phyloP scores from a whole-genome alignment of 2,113 vertebrate species.

The Oxygymnocypris stewartii region DNA sequence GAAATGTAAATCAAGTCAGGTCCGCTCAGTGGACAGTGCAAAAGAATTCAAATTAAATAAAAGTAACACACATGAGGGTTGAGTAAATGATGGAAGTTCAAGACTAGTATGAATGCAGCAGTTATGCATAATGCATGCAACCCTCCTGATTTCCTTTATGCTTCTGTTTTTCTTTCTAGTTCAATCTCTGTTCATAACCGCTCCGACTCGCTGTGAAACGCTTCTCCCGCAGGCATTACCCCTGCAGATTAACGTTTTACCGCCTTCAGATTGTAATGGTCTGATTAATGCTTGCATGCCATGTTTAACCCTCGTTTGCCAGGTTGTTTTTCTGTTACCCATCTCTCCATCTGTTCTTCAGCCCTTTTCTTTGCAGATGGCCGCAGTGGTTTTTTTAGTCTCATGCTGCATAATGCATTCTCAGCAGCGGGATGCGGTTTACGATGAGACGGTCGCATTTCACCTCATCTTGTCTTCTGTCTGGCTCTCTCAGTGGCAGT shows the following conservation, averaged over 20 bases:
- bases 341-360: conserved; percentile 40
- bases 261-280: conserved; percentile 37
- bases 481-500: conserved; percentile 57
- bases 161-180: not conserved
- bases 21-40: too few relatives aligned
- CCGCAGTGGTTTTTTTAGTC: conserved; percentile 60
- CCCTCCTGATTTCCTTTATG: not conserved
- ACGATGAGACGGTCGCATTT: conserved; percentile 57
- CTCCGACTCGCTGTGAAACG: not conserved
- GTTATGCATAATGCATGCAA: not conserved
- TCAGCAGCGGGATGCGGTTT: conserved; percentile 69
- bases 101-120: not conserved
- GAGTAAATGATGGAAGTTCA: not conserved
- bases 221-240: conserved; percentile 12
- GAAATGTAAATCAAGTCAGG: too few relatives aligned
- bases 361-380: conserved; percentile 64
- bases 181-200: not conserved
- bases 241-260: not conserved
- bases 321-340: conserved; percentile 29
- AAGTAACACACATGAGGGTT: not conserved
- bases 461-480: conserved; percentile 42
- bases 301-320: conserved; percentile 31
- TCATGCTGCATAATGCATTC: conserved; percentile 73
- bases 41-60: too few relatives aligned
- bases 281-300: conserved; percentile 56